Evolutionary conservation across 2,113 vertebrate species (phyloP).

Genomic region (Vireo altiloquus): DNA sequence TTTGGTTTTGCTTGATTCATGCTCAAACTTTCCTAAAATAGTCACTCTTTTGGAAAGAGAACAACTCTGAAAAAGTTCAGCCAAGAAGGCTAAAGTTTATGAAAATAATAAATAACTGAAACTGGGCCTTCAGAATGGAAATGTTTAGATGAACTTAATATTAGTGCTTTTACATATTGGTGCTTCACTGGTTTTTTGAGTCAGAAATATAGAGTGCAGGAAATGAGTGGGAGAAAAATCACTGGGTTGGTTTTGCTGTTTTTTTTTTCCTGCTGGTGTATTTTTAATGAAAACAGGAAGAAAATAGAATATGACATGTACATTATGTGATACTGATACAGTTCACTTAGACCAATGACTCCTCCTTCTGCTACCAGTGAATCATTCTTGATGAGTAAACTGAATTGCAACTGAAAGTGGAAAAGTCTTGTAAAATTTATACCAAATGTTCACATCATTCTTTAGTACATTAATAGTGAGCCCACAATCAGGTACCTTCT

Average conservation of each 20-base stretch:
- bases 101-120: slow-evolving; percentile 47
- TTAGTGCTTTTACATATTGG: background rate
- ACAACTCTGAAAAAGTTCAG: slow-evolving; percentile 29
- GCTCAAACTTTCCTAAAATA: slow-evolving; percentile 42
- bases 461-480: background rate
- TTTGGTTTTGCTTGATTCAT: slow-evolving; percentile 10
- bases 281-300: slow-evolving; percentile 8
- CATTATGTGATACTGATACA: background rate
- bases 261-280: background rate
- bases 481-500: background rate
- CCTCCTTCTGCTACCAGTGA: slow-evolving; percentile 2
- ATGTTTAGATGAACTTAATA: slow-evolving; percentile 33
- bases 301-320: background rate
- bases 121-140: slow-evolving; percentile 49
- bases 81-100: slow-evolving; percentile 57
- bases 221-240: slow-evolving; percentile 24
- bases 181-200: background rate
- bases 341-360: background rate
- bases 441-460: background rate
- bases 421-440: background rate
- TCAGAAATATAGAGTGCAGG: background rate
- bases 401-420: background rate
- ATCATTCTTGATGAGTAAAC: background rate
- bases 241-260: background rate
- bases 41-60: slow-evolving; percentile 36